phyloP scores from a whole-genome alignment of 2,113 vertebrate genomes.

The Solea solea region DNA sequence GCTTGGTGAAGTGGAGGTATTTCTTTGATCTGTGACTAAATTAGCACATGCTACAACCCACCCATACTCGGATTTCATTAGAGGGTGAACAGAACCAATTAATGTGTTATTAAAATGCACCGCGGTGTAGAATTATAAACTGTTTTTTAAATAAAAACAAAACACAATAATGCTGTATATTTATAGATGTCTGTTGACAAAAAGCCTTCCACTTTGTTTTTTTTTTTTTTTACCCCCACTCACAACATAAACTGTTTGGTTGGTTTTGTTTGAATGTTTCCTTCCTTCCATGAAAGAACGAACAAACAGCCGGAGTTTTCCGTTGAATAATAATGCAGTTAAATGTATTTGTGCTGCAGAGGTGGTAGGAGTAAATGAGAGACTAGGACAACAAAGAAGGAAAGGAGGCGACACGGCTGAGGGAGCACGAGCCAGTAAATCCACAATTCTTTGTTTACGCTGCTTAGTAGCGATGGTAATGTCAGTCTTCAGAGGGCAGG shows the following conservation, averaged over 20 bases:
- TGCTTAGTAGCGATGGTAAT: slow-evolving; percentile 44
- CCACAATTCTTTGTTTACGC: slow-evolving; percentile 53
- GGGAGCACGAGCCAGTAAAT: slow-evolving; percentile 46
- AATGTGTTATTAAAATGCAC: slow-evolving; percentile 62
- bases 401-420: slow-evolving; percentile 38
- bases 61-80: slow-evolving; percentile 70
- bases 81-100: slow-evolving; percentile 52
- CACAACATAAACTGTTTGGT: background rate
- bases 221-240: no score
- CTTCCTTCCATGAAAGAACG: slow-evolving; percentile 19
- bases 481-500: slow-evolving; percentile 39
- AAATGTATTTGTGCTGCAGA: slow-evolving; percentile 42
- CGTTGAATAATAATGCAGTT: slow-evolving; percentile 37
- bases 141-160: slow-evolving; percentile 70
- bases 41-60: slow-evolving; percentile 45
- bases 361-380: slow-evolving; percentile 43
- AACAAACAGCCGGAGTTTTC: slow-evolving; percentile 30
- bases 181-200: slow-evolving; percentile 56
- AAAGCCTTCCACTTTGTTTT: slow-evolving; percentile 9
- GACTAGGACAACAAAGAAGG: slow-evolving; percentile 24
- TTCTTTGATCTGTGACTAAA: slow-evolving; percentile 66
- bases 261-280: slow-evolving; percentile 29
- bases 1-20: slow-evolving; percentile 48
- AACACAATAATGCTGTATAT: slow-evolving; percentile 58
- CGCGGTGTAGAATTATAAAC: slow-evolving; percentile 54